phyloP scores from a whole-genome alignment of 53 echinoderm and acorn worm species.

The Echinarachnius parma region DNA sequence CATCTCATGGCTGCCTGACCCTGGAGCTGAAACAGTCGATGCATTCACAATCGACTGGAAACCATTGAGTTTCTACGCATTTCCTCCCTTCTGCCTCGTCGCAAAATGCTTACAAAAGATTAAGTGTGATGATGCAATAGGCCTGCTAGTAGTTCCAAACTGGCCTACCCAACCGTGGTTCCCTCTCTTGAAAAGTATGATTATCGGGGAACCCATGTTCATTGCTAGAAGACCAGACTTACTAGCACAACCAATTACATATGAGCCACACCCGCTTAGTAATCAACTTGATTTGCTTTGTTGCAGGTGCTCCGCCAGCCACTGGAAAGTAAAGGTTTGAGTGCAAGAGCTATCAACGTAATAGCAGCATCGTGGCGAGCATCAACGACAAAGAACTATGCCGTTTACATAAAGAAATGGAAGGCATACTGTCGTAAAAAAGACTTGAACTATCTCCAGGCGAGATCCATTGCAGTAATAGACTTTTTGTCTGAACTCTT shows the following conservation, averaged over 20 bases:
- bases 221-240: not conserved
- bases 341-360: constrained; percentile 3
- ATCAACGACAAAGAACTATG: constrained; percentile 47
- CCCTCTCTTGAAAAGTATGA: constrained; percentile 2
- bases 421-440: constrained; percentile 19
- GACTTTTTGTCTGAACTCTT: constrained; percentile 29
- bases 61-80: constrained; percentile 43
- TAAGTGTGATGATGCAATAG: constrained; percentile 32
- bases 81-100: constrained; percentile 51
- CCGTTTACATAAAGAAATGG: constrained; percentile 30
- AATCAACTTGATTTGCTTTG: constrained; percentile 28
- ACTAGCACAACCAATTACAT: constrained; percentile 1
- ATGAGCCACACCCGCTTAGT: constrained; percentile 27
- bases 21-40: constrained; percentile 48
- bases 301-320: constrained; percentile 45
- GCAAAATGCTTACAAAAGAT: constrained; percentile 39
- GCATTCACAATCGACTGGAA: constrained; percentile 59
- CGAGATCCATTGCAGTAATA: not conserved
- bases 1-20: constrained; percentile 59
- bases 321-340: constrained; percentile 5
- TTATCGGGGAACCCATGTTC: constrained; percentile 19
- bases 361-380: constrained; percentile 34
- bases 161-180: constrained; percentile 58
- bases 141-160: constrained; percentile 46
- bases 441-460: constrained; percentile 11